A percentile compares a stretch with the other conserved stretches of the same genome.
Conservation (phyloP, 1,140 invertebrate species). For the Drosophila sturtevanti region DNA sequence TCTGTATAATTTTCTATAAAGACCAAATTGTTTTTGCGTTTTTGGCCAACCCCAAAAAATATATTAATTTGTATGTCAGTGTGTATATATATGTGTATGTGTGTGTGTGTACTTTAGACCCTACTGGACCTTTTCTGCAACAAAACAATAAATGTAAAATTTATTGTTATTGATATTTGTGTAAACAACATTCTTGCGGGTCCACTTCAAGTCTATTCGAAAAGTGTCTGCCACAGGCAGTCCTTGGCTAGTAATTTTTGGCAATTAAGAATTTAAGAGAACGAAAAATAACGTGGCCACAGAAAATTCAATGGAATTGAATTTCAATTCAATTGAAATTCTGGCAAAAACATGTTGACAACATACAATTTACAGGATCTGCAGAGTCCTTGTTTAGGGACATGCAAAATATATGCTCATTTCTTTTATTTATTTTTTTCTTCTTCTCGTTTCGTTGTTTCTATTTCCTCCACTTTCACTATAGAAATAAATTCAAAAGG, state of each 20-base stretch:
- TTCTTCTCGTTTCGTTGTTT: slow-evolving; percentile 6
- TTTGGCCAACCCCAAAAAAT: slow-evolving; percentile 25
- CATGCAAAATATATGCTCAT: slow-evolving; percentile 57
- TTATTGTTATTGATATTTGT: slow-evolving; percentile 79
- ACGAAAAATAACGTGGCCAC: slow-evolving; percentile 29
- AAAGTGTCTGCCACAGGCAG: neutral
- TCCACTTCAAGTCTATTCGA: neutral
- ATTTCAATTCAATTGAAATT: slow-evolving; percentile 40
- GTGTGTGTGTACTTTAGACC: neutral
- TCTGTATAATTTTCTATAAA: slow-evolving; percentile 47
- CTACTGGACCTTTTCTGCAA: slow-evolving; percentile 12
- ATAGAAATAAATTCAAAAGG: neutral
- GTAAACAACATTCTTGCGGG: slow-evolving; percentile 48
- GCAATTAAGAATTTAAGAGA: slow-evolving; percentile 70
- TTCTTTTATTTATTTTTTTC: neutral
- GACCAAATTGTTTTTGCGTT: slow-evolving; percentile 71
- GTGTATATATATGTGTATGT: slow-evolving; percentile 20
- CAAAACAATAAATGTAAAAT: slow-evolving; percentile 68
- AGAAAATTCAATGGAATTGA: slow-evolving; percentile 24
- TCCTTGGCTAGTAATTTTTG: neutral
- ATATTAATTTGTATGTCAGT: slow-evolving; percentile 63
- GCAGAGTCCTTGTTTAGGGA: slow-evolving; percentile 20
- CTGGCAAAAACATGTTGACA: slow-evolving; percentile 51
- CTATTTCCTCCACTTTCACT: slow-evolving; percentile 4
- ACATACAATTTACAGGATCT: slow-evolving; percentile 47